phyloP scores from a whole-genome alignment of 2,797 vertebrate species.

The Malacoraja senta region DNA sequence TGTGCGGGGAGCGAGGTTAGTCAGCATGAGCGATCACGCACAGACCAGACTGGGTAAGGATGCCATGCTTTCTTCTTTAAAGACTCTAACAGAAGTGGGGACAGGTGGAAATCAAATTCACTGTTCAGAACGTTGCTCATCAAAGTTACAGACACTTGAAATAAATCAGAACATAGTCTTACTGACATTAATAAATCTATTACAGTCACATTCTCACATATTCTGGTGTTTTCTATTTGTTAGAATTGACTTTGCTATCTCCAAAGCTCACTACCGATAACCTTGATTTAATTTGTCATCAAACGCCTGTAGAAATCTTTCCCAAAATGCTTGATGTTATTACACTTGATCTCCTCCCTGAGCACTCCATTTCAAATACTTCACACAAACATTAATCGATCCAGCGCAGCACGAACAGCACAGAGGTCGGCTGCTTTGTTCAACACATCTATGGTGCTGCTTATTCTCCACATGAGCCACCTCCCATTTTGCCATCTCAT shows the following conservation, averaged over 20 bases:
- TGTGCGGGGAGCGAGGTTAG: background rate
- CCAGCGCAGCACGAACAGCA: background rate
- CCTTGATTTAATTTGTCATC: background rate
- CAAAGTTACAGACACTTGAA: background rate
- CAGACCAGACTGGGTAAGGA: background rate
- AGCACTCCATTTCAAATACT: background rate
- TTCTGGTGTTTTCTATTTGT: background rate
- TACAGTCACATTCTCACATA: background rate
- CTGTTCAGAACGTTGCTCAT: background rate
- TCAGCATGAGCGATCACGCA: background rate
- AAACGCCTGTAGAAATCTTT: background rate
- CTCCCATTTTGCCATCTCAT: background rate
- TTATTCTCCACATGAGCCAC: background rate
- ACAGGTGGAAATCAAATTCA: background rate
- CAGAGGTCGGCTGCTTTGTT: background rate
- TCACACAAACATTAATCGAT: background rate
- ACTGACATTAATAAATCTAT: background rate
- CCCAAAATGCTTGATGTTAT: background rate
- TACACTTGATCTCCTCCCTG: background rate
- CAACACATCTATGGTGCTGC: background rate
- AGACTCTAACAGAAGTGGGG: background rate
- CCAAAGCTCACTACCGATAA: background rate
- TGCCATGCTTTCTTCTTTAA: background rate
- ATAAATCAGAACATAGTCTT: slow-evolving; percentile 1
- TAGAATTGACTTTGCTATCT: background rate